These are phyloP conservation scores for Hyaena hyaena DNA, from an alignment of 2,113 vertebrate genomes.

Conservation along the genomic window DNA sequence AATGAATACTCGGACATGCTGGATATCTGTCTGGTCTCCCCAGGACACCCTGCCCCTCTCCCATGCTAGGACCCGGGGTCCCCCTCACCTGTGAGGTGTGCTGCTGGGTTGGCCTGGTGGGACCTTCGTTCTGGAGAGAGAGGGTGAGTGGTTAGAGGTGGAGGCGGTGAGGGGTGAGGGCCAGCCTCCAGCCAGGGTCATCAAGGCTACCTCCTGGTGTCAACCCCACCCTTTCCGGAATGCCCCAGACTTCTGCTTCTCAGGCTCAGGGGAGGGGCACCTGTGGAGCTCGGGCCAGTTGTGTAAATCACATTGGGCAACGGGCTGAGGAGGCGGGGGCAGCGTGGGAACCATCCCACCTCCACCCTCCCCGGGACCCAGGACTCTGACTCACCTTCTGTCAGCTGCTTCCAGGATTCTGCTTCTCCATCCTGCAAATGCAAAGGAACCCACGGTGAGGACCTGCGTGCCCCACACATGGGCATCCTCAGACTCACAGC, in stretches of 20 bases:
- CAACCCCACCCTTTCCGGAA: slow-evolving; percentile 55
- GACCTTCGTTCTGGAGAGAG: slow-evolving; percentile 59
- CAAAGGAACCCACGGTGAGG: not conserved
- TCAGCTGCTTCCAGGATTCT: slow-evolving; percentile 27
- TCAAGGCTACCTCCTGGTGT: not conserved
- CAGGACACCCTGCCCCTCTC: not conserved
- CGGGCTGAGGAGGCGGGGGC: not conserved
- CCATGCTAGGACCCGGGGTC: rapidly evolving
- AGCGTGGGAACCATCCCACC: not conserved
- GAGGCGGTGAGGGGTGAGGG: not conserved
- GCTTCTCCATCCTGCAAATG: slow-evolving; percentile 48
- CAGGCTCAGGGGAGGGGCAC: slow-evolving; percentile 36
- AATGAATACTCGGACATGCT: rapidly evolving
- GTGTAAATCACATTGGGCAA: slow-evolving; percentile 65
- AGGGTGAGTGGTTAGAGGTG: slow-evolving; percentile 29
- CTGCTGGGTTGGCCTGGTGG: slow-evolving; percentile 69
- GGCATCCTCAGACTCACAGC: not conserved
- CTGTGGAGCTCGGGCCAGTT: not conserved
- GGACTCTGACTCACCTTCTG: slow-evolving; percentile 67
- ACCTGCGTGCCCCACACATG: not conserved
- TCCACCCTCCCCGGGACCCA: not conserved
- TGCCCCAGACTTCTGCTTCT: slow-evolving; percentile 72
- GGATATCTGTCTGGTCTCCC: not conserved
- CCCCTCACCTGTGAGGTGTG: slow-evolving; percentile 83
- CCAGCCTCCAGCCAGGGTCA: not conserved